Evolutionary conservation across 2,113 vertebrate genomes (phyloP).

Genomic region (Brachionichthys hirsutus): DNA sequence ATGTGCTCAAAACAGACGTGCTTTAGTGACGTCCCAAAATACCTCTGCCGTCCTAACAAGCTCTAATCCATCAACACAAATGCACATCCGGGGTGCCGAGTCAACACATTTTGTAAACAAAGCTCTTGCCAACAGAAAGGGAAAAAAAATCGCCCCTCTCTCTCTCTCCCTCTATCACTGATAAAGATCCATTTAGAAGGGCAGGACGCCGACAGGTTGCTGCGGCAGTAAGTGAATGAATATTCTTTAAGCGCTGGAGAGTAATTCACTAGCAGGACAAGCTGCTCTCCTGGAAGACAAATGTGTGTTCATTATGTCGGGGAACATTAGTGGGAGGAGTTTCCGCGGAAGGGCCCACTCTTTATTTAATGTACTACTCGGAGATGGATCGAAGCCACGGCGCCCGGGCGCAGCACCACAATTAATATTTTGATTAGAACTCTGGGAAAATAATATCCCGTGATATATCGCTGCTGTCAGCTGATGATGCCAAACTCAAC

Average conservation of each 20-base stretch:
- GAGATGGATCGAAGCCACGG: constrained; percentile 46
- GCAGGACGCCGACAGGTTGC: constrained; percentile 56
- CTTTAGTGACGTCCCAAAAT: constrained; percentile 36
- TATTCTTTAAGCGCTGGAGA: constrained; percentile 62
- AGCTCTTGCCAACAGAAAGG: constrained; percentile 42
- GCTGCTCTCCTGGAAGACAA: constrained; percentile 58
- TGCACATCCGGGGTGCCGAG: constrained; percentile 52
- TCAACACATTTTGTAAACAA: constrained; percentile 61
- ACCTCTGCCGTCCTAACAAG: constrained; percentile 43
- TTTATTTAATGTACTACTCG: constrained; percentile 63
- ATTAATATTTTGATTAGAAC: constrained; percentile 63
- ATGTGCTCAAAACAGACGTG: constrained; percentile 20
- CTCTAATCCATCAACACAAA: constrained; percentile 62
- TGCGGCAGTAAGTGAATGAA: constrained; percentile 64
- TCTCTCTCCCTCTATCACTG: constrained; percentile 48
- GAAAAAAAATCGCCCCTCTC: neutral
- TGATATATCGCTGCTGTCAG: constrained; percentile 41
- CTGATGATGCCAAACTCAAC: constrained; percentile 30
- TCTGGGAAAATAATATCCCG: constrained; percentile 49
- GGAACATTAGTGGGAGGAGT: constrained; percentile 38
- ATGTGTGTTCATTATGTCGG: constrained; percentile 58
- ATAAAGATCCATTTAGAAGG: constrained; percentile 67
- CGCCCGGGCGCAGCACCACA: constrained; percentile 30
- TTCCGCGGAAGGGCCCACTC: constrained; percentile 43
- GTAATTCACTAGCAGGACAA: constrained; percentile 63